Evolutionary conservation across 2,888 invertebrate species (phyloP).

Genomic region (Pecten maximus): DNA sequence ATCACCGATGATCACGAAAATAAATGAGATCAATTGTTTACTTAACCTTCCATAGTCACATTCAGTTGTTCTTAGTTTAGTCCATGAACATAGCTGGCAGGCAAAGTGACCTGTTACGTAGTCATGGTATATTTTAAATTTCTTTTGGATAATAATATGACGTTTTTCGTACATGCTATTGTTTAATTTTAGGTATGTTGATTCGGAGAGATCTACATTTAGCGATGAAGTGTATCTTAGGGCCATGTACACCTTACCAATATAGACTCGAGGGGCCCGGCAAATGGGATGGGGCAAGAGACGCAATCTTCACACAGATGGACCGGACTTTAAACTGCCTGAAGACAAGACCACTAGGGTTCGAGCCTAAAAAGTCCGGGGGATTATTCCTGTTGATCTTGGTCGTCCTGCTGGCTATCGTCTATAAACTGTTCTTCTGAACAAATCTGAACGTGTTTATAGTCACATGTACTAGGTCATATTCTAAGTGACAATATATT

Average conservation of each 20-base stretch:
- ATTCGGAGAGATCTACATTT: slow-evolving; percentile 71
- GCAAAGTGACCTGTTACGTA: no score
- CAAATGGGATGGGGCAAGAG: slow-evolving; percentile 82
- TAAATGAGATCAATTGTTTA: no score
- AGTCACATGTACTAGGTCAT: no score
- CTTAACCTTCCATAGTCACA: no score
- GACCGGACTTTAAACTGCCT: slow-evolving; percentile 59
- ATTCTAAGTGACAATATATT: no score
- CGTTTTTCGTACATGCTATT: not conserved
- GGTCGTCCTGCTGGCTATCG: not conserved
- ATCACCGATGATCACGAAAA: no score
- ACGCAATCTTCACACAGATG: slow-evolving; percentile 81
- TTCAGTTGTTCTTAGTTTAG: no score
- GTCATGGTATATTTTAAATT: no score
- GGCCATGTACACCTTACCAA: slow-evolving; percentile 81
- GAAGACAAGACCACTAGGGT: not conserved
- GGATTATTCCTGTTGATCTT: not conserved
- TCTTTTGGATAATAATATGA: not conserved
- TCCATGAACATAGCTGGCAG: no score
- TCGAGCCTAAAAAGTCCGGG: not conserved
- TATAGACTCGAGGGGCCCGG: slow-evolving; percentile 82
- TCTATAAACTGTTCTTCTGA: not conserved
- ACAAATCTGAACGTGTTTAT: not conserved
- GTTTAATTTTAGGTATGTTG: slow-evolving; percentile 64
- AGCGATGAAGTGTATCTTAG: slow-evolving; percentile 75